Evolutionary conservation across 1,140 invertebrate species (phyloP), one percentile per base, ranked within the genome.

Genomic region (Zelostemma sp.): DNA sequence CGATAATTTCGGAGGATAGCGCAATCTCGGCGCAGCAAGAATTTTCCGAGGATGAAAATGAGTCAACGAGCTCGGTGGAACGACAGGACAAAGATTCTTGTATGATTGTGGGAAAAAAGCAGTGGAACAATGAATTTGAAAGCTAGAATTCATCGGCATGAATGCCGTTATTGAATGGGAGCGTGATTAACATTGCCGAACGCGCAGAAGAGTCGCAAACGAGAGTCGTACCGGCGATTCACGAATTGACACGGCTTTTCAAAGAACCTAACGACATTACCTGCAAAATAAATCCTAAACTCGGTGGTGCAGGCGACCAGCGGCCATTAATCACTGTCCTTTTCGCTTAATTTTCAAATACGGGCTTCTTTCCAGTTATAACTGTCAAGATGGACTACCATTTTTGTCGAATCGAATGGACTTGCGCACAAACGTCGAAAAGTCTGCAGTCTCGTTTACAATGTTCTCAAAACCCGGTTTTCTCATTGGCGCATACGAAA

Each of bases 341-440:
- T 46, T 8, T 21, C 25, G 46, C 18, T 28, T 25, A 48, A 48
- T 48, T 48, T 48, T 48, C 46, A 48, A 48, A 48, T 48, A 48
- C 19, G 18, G n/a, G 43, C 43, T 48, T 48, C 19, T 28, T 14
- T 28, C 19, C 41, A 19, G 43, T 46, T 46, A 19, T 46, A 48
- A 48, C 46, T 48, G 46, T 48, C 46, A 48, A 48, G 46, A n/a
- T n/a, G n/a, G n/a, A n/a, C n/a, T n/a, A n/a, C n/a, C n/a, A n/a
- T n/a, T n/a, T n/a, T n/a, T n/a, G n/a, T n/a, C n/a, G n/a, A n/a
- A n/a, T n/a, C n/a, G n/a, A n/a, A n/a, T n/a, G 3, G 3, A 25
- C 21, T 25, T 25, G 8, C 21, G 21, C 21, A 8, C 21, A 25
- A 25, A 25, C 8, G 21, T 8, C 21, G 8, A 25, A 25, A 25